A percentile compares a stretch with the other conserved stretches of the same genome.
Conservation (phyloP, 2,113 vertebrate genomes). For the Gobiocypris rarus region DNA sequence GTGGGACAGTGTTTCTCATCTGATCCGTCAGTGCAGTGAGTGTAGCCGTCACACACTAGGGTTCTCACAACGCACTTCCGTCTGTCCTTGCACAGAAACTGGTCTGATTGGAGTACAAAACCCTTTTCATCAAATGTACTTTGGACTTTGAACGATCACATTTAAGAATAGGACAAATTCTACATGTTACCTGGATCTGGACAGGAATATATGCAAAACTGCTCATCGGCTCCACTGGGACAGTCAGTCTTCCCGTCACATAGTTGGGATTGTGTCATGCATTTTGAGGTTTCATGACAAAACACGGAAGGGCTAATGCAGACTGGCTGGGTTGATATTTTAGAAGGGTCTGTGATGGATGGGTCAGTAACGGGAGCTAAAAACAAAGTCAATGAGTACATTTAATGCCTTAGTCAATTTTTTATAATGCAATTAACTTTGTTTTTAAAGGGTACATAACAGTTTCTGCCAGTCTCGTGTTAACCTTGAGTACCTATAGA, state of each 20-base stretch:
- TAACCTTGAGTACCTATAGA: too few species aligned
- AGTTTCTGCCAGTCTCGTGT: too few species aligned
- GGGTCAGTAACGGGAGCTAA: neutral
- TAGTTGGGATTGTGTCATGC: conserved; percentile 47
- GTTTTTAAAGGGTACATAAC: too few species aligned
- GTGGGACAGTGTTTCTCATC: conserved; percentile 80
- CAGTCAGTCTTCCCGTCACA: conserved; percentile 55
- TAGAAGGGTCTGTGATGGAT: neutral
- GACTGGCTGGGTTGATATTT: neutral
- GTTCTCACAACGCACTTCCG: conserved; percentile 68
- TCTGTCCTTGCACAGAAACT: conserved; percentile 79
- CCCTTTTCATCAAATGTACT: neutral
- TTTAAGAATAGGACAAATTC: neutral
- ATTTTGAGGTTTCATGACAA: conserved; percentile 36
- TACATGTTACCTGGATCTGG: conserved; percentile 35
- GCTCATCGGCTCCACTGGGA: conserved; percentile 54
- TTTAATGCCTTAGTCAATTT: neutral
- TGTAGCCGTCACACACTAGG: conserved; percentile 78
- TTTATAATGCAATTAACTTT: too few species aligned
- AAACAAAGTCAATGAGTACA: neutral
- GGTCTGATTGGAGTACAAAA: conserved; percentile 54
- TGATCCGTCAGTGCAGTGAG: conserved; percentile 81
- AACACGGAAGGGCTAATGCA: conserved; percentile 35
- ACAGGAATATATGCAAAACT: conserved; percentile 44
- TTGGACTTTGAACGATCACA: neutral